Evolutionary conservation across 1,140 invertebrate genomes (phyloP).

Genomic region (Drosophila lini): DNA sequence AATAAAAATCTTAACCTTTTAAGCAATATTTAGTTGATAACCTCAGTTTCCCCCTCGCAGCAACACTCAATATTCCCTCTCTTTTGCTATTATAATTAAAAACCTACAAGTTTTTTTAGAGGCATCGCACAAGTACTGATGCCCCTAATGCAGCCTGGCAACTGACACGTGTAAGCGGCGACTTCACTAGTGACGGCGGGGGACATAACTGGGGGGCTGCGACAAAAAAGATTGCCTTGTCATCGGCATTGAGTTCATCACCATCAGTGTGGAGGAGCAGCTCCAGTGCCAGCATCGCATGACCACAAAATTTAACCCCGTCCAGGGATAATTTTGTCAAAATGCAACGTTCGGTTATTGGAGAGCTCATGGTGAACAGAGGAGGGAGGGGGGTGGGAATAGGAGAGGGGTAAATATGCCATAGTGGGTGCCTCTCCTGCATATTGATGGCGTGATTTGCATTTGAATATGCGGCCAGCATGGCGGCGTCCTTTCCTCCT

Average conservation of each 20-base stretch:
- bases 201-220: not conserved
- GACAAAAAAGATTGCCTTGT: conserved; percentile 39
- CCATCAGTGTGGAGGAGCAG: conserved; percentile 15
- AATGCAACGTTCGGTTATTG: conserved; percentile 69
- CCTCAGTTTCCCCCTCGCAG: not conserved
- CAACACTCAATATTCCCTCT: not conserved
- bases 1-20: too few species aligned
- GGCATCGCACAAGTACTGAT: conserved; percentile 54
- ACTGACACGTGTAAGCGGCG: conserved; percentile 66
- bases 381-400: not conserved
- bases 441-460: conserved; percentile 83
- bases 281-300: conserved; percentile 33
- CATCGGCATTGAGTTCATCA: conserved; percentile 42
- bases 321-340: conserved; percentile 79
- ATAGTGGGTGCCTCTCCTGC: conserved; percentile 36
- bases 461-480: conserved; percentile 73
- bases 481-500: conserved; percentile 33
- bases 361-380: not conserved
- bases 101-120: conserved; percentile 52
- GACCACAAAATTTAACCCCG: conserved; percentile 64
- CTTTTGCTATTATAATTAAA: conserved; percentile 66
- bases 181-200: conserved; percentile 9
- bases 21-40: not conserved
- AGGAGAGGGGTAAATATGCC: conserved; percentile 10
- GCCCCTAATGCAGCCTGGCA: conserved; percentile 45